Conservation (phyloP, 2,888 invertebrate genomes). For the Lampropteryx suffumata region DNA sequence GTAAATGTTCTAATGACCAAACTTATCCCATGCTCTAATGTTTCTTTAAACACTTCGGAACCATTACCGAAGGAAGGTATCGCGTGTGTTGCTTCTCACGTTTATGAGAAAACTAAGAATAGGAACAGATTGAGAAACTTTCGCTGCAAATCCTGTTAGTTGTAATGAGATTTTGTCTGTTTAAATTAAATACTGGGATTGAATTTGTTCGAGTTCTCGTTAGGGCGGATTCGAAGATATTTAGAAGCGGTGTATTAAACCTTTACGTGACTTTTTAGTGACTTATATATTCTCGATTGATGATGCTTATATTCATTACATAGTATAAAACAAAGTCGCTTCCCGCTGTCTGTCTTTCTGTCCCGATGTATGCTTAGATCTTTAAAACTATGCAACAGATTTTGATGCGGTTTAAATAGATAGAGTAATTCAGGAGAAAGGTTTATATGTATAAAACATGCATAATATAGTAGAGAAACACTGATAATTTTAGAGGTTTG, state of each 20-base stretch:
- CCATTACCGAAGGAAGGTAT: slow-evolving; percentile 45
- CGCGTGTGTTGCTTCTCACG: slow-evolving; percentile 55
- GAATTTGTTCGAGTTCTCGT: slow-evolving; percentile 35
- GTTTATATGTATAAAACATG: too few species aligned
- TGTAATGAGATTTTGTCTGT: slow-evolving; percentile 64
- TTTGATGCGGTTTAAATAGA: too few species aligned
- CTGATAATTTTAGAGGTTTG: too few species aligned
- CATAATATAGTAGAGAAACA: too few species aligned
- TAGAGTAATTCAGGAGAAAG: too few species aligned
- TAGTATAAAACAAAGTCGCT: too few species aligned
- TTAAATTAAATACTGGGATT: slow-evolving; percentile 60
- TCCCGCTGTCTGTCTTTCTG: too few species aligned
- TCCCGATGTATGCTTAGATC: too few species aligned
- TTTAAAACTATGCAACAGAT: too few species aligned
- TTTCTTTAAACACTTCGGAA: slow-evolving; percentile 63
- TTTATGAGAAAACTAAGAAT: slow-evolving; percentile 70
- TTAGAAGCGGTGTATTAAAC: slow-evolving; percentile 16
- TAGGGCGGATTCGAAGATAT: slow-evolving; percentile 16
- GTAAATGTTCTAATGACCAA: slow-evolving; percentile 58
- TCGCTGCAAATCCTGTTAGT: slow-evolving; percentile 48
- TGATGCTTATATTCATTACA: too few species aligned
- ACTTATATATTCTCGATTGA: too few species aligned
- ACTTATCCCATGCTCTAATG: slow-evolving; percentile 61
- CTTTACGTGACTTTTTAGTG: too few species aligned
- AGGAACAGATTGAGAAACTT: slow-evolving; percentile 68